Evolutionary conservation across 2,888 invertebrate species (phyloP), one percentile per base, ranked within the genome.

Genomic region (Reticulitermes lucifugus): DNA sequence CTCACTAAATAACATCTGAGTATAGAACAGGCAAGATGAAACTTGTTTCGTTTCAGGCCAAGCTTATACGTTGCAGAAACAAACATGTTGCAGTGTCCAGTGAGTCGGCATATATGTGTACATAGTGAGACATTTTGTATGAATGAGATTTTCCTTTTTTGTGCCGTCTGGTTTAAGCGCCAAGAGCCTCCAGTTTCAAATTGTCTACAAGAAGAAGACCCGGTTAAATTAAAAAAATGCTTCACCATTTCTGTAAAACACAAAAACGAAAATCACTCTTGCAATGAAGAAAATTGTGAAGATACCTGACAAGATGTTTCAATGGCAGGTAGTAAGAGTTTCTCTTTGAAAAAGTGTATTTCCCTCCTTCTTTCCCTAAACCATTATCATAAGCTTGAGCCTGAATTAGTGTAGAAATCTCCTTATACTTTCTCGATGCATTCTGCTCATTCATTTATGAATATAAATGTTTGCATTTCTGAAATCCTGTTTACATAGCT

Each of bases 271-370:
- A n/a, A 25, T n/a, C 5, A 5, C 2, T 65, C 65, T 25, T 25
- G 3, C 25, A 25, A 9, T 65, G 65, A 65, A 65, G 65, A 65
- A 3, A 1, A 65, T 10, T 46, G 46, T 46, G 77, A 77, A 77
- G 77, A 77, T 21, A 46, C n/a, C n/a, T 46, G n/a, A 77, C 51
- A 77, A 77, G 77, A 77, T 77, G 22, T 77, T 77, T n/a, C 25
- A 41, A 41, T 77, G 77, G 77, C 83, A 75, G 83, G 83, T 83
- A 77, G 77, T 83, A 83, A 83, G 75, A 59, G 21, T 7, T 35
- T 71, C 43, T 83, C 71, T 43, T 70, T 35, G 46, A 46, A n/a
- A 21, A 46, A 6, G 25, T 77, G 2, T 22, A 22, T n/a, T 46
- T 14, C 10, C 65, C 7, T 65, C 41, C 73, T 6, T 29, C 41